These are phyloP conservation scores for Heliconius hewitsoni DNA, from an alignment of 1,140 invertebrate genomes.

Conservation along the genomic window DNA sequence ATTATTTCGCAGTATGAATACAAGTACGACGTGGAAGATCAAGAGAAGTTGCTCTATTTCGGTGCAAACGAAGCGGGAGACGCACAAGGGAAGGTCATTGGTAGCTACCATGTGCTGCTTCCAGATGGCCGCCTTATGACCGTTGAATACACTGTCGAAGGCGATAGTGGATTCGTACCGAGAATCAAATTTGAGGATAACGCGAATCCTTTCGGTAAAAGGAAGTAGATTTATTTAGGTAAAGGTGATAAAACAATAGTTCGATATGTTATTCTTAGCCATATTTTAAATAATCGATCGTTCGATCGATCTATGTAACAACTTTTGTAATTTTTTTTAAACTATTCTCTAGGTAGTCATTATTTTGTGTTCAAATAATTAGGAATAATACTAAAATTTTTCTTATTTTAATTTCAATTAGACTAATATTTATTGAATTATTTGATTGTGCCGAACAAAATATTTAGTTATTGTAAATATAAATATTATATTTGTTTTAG, in stretches of 20 bases:
- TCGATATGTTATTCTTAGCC: neutral
- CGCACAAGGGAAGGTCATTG: slow-evolving; percentile 82
- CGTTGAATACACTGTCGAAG: slow-evolving; percentile 85
- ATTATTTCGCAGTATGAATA: slow-evolving; percentile 84
- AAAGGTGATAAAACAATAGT: neutral
- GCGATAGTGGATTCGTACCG: slow-evolving; percentile 86
- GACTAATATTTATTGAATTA: slow-evolving; percentile 1
- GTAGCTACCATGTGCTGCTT: slow-evolving; percentile 84
- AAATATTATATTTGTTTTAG: neutral
- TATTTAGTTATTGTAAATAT: slow-evolving; percentile 1
- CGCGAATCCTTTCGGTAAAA: slow-evolving; percentile 79
- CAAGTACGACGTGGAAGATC: slow-evolving; percentile 87
- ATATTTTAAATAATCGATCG: neutral
- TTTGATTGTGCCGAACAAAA: neutral
- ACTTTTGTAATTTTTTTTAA: neutral
- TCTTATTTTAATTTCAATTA: neutral
- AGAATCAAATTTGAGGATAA: slow-evolving; percentile 84
- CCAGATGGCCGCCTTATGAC: slow-evolving; percentile 87
- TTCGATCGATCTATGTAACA: neutral
- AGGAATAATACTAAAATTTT: neutral
- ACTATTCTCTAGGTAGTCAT: neutral
- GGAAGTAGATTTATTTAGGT: slow-evolving; percentile 48
- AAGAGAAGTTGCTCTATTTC: slow-evolving; percentile 84
- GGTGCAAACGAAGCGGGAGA: slow-evolving; percentile 85
- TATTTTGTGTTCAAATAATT: slow-evolving; percentile 24